Evolutionary conservation across 2,797 vertebrate species (phyloP).

Genomic region (Argentina silus): DNA sequence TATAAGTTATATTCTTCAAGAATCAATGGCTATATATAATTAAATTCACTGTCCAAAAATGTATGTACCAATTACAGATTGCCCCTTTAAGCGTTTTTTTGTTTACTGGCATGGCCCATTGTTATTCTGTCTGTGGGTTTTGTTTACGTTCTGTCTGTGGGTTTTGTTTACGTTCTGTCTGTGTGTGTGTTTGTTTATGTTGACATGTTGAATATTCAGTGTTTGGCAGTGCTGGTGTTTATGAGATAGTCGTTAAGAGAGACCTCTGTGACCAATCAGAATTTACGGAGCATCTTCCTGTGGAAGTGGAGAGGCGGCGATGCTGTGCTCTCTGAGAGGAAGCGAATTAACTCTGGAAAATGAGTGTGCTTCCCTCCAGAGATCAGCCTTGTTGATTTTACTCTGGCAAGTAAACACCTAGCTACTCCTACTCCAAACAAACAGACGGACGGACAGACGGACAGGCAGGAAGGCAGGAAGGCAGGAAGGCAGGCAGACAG

Average conservation of each 20-base stretch:
- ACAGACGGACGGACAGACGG: conserved; percentile 32
- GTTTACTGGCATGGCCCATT: no score
- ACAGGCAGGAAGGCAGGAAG: conserved; percentile 37
- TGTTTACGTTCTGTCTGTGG: no score
- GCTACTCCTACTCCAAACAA: conserved; percentile 45
- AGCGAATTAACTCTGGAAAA: conserved; percentile 56
- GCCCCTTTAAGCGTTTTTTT: no score
- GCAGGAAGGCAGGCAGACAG: neutral
- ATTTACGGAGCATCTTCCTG: conserved; percentile 48
- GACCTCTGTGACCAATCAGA: conserved; percentile 58
- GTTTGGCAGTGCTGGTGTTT: conserved; percentile 37
- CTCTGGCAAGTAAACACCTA: conserved; percentile 55
- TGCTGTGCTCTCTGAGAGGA: conserved; percentile 31
- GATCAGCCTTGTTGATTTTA: conserved; percentile 70
- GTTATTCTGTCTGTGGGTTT: no score
- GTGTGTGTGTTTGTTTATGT: neutral
- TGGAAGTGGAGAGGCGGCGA: conserved; percentile 46
- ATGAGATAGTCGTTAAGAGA: no score
- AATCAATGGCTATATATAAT: no score
- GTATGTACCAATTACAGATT: no score
- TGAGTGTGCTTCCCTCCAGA: conserved; percentile 57
- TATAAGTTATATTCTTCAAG: no score
- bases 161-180: neutral
- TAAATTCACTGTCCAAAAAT: no score
- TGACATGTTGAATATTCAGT: neutral